These are phyloP conservation scores for Copsychus sechellarum DNA, from an alignment of 2,113 vertebrate species.

Conservation along the genomic window DNA sequence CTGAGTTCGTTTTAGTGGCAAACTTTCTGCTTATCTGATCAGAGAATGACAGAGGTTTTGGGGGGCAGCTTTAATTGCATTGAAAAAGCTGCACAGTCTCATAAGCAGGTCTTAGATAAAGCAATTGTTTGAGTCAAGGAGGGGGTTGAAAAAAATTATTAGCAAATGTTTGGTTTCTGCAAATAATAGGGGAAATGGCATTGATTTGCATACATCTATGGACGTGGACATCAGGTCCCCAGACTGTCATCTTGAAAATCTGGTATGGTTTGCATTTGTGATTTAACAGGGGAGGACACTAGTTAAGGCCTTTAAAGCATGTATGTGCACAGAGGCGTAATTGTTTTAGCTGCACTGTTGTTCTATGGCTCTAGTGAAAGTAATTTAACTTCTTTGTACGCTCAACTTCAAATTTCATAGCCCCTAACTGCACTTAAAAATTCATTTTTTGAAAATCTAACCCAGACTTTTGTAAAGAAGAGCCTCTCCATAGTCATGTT, in stretches of 20 bases:
- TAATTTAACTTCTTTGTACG: slow-evolving; percentile 28
- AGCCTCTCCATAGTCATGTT: slow-evolving; percentile 46
- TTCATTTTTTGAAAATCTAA: slow-evolving; percentile 44
- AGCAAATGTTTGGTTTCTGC: slow-evolving; percentile 19
- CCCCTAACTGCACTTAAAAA: slow-evolving; percentile 56
- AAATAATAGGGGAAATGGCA: not conserved
- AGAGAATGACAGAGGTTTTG: not conserved
- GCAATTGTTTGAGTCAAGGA: not conserved
- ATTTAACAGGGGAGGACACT: not conserved
- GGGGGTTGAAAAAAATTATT: not conserved
- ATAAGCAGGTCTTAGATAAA: not conserved
- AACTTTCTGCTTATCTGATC: not conserved
- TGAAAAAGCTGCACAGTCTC: not conserved
- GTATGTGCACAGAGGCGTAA: not conserved
- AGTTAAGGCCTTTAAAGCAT: not conserved
- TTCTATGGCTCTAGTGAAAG: slow-evolving; percentile 30
- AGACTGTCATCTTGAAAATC: not conserved
- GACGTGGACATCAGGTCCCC: not conserved
- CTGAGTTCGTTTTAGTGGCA: not conserved
- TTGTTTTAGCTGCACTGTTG: not conserved
- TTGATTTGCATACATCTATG: not conserved
- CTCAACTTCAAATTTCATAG: slow-evolving; percentile 37
- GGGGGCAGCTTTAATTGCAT: not conserved
- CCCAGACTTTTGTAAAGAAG: slow-evolving; percentile 24
- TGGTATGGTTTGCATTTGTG: not conserved